phyloP scores from a whole-genome alignment of 2,113 vertebrate genomes.

The Vidua macroura region DNA sequence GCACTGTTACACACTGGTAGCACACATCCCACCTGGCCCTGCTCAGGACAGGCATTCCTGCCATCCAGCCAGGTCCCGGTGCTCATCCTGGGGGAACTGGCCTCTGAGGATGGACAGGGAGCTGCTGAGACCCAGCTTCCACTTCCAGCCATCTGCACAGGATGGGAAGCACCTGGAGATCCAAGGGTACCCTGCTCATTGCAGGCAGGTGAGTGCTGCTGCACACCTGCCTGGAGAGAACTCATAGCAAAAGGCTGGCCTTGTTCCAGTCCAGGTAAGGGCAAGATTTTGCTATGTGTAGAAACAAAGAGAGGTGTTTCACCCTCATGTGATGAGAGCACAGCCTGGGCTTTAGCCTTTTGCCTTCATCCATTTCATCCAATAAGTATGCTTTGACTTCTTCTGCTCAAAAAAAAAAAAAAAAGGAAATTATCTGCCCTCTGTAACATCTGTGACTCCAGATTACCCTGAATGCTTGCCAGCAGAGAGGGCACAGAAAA shows the following conservation, averaged over 20 bases:
- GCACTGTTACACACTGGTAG: fast-evolving
- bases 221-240: background rate
- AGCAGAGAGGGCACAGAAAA: background rate
- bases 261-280: background rate
- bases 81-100: background rate
- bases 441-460: background rate
- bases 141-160: fast-evolving
- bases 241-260: background rate
- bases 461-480: background rate
- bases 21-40: fast-evolving
- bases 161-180: background rate
- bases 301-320: background rate
- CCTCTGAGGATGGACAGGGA: background rate
- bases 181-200: background rate
- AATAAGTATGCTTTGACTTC: background rate
- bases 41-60: fast-evolving
- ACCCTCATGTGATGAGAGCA: background rate
- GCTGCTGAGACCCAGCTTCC: background rate
- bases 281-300: background rate
- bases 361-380: background rate
- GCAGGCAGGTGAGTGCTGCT: background rate
- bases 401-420: background rate
- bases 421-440: background rate
- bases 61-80: background rate
- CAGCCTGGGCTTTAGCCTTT: background rate